Conservation (phyloP, 2,888 invertebrate species). For the Sialis lutaria region DNA sequence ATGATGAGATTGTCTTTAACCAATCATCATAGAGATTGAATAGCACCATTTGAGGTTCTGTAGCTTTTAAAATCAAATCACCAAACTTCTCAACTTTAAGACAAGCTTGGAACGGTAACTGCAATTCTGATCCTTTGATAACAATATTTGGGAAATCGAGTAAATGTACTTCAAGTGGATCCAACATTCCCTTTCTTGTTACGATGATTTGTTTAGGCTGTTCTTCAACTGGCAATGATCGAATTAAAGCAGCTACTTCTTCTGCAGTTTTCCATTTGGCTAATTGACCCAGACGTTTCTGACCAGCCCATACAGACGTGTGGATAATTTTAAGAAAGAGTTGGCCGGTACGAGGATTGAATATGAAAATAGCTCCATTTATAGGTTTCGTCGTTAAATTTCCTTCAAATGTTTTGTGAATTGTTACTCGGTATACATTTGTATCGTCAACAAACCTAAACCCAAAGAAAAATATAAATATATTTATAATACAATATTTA, state of each 20-base stretch:
- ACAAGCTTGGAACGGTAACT: constrained; percentile 97
- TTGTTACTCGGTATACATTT: constrained; percentile 97
- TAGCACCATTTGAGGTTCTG: constrained; percentile 98
- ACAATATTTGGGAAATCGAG: constrained; percentile 99
- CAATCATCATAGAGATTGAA: constrained; percentile 99
- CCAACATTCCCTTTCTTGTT: constrained; percentile 99
- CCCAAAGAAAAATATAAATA: constrained; percentile 4
- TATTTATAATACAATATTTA: not conserved
- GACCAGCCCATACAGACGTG: constrained; percentile 99
- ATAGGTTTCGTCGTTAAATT: constrained; percentile 98
- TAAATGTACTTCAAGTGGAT: constrained; percentile 97
- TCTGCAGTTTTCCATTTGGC: constrained; percentile 99
- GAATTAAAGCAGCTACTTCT: constrained; percentile 97
- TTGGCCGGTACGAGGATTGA: constrained; percentile 97
- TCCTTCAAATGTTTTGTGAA: constrained; percentile 99
- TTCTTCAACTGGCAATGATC: constrained; percentile 97
- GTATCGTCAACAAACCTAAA: constrained; percentile 92
- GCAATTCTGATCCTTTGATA: constrained; percentile 97
- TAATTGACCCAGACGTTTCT: constrained; percentile 97
- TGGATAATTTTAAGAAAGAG: constrained; percentile 99
- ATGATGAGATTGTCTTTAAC: constrained; percentile 97
- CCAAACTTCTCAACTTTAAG: constrained; percentile 99
- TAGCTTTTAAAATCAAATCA: constrained; percentile 95
- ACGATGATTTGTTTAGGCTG: constrained; percentile 99
- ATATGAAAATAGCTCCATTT: constrained; percentile 99